Evolutionary conservation across 1,140 invertebrate genomes (phyloP).

Genomic region (Belonocnema kinseyi): DNA sequence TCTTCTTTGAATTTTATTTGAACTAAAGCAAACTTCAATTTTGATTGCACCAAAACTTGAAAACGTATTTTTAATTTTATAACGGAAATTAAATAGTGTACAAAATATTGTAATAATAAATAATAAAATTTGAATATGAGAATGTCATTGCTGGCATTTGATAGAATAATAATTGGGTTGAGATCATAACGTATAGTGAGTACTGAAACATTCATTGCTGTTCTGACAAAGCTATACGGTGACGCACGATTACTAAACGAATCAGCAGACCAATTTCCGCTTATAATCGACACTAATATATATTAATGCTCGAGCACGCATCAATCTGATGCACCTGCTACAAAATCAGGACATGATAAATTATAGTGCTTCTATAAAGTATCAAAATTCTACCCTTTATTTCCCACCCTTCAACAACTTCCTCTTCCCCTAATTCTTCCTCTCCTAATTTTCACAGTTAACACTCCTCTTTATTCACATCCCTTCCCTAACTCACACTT

Average conservation of each 20-base stretch:
- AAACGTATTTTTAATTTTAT: too few relatives aligned
- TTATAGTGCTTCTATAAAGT: too few relatives aligned
- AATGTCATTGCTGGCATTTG: background rate
- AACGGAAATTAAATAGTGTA: too few relatives aligned
- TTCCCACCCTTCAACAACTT: too few relatives aligned
- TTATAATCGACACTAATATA: slow-evolving; percentile 11
- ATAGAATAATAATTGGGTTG: slow-evolving; percentile 5
- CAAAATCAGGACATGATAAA: background rate
- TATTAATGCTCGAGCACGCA: background rate
- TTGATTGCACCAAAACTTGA: too few relatives aligned
- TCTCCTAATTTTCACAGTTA: too few relatives aligned
- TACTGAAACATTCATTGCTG: background rate
- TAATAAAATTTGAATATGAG: background rate
- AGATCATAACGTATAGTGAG: background rate
- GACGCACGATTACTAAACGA: slow-evolving; percentile 18
- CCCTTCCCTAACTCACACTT: too few relatives aligned
- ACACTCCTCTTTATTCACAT: too few relatives aligned
- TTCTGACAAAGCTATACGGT: slow-evolving; percentile 9
- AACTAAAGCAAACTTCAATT: too few relatives aligned
- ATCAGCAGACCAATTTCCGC: slow-evolving; percentile 1
- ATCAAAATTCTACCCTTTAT: too few relatives aligned
- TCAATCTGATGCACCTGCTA: background rate
- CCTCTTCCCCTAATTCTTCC: too few relatives aligned
- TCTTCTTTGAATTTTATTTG: too few relatives aligned
- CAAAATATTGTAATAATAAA: background rate